Conservation (phyloP, 2,888 invertebrate genomes). For the Sminthurinus aureus region DNA sequence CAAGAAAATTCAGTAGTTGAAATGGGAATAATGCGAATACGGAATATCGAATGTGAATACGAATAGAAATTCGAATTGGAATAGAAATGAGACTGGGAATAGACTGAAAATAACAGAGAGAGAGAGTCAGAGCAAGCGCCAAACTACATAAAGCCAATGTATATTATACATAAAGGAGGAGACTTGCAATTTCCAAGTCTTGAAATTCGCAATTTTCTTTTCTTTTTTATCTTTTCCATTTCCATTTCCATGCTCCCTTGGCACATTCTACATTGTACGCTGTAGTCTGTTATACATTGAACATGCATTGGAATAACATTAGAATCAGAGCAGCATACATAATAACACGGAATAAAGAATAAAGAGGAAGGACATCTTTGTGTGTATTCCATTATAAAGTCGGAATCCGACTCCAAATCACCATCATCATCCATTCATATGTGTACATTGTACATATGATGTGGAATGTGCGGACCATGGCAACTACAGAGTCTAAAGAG, state of each 20-base stretch:
- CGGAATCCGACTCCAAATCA: not conserved
- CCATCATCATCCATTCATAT: not conserved
- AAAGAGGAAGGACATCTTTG: not conserved
- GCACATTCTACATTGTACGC: not conserved
- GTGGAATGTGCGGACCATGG: too few relatives aligned
- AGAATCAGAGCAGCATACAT: not conserved
- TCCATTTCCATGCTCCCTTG: not conserved
- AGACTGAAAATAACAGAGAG: not conserved
- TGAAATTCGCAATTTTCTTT: slow-evolving; percentile 26
- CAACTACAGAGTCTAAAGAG: not conserved
- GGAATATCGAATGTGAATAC: slow-evolving; percentile 22
- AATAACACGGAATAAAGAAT: not conserved
- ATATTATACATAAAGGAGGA: too few relatives aligned
- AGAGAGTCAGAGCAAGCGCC: slow-evolving; percentile 9
- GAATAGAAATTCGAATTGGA: slow-evolving; percentile 28
- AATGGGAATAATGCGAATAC: slow-evolving; percentile 18
- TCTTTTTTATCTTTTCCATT: not conserved
- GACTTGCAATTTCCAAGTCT: not conserved
- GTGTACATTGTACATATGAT: too few relatives aligned
- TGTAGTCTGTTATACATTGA: not conserved
- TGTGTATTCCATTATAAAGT: not conserved
- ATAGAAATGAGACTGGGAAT: slow-evolving; percentile 27
- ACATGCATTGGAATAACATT: not conserved
- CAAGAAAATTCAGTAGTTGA: not conserved
- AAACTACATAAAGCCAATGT: not conserved